Base-by-base conservation (phyloP, 2,797 vertebrate species). In the Gallinago nigripennis region DNA sequence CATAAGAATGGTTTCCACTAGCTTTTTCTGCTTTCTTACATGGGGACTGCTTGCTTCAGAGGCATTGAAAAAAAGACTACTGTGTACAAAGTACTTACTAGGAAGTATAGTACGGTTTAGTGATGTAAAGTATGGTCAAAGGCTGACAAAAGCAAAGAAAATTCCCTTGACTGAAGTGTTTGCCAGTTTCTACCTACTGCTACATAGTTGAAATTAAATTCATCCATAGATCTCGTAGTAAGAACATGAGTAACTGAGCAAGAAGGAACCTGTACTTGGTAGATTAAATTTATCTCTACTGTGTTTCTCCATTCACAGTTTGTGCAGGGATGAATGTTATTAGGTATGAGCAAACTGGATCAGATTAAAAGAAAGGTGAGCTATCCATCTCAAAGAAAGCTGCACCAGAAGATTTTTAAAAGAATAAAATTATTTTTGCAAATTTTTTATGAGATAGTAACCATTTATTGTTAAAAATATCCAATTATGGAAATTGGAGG, bases 71-170 rank as follows among this genome's bases (percentile, higher is more conserved):
- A 70, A 95, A 86, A 76, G 23, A 53, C 24, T 92, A 61, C 39
- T 75, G 27, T 89, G 31, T 80, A 77, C 30, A 71, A 73, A 95
- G 31, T 79, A 87, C 50, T 82, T 80, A 37, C 30, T 53, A 28
- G 60, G 69, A 90, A 92, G 13, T 51, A 61, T 30, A 68, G 24
- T 35, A 43, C 73, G 45, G 93, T 91, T 96, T 94, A 90, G 30
- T 76, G 86, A 92, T 56, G 27, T 78, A 86, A 96, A 90, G 57
- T 68, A 86, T 28, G 11, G 66, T 92, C 53, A 84, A 60, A 85
- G 46, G n/a, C 33, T 91, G 83, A 78, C 16, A 53, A 90, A 97
- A 72, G 12, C 30, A 83, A 90, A 96, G 70, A 83, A 4, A 92
- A 86, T 68, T 76, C 39, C 50, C 72, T 71, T 78, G 58, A 65